These are phyloP conservation scores for Heliconius hermathena DNA, from an alignment of 1,140 invertebrate species.

Conservation along the genomic window DNA sequence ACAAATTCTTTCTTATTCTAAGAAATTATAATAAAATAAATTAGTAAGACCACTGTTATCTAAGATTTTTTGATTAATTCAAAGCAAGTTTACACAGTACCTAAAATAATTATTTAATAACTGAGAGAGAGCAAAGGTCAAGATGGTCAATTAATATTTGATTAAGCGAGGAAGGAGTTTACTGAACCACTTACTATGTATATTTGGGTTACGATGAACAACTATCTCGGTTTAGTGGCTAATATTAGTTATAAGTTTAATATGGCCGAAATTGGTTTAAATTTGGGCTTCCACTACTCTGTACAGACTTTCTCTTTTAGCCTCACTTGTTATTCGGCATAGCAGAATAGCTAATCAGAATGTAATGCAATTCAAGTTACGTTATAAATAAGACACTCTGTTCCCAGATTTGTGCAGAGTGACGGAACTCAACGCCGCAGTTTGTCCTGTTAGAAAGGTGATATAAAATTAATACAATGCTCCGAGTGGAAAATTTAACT, in stretches of 20 bases:
- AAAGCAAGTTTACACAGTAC: neutral
- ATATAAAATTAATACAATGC: too few relatives aligned
- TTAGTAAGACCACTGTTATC: neutral
- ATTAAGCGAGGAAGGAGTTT: slow-evolving; percentile 1
- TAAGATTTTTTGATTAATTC: slow-evolving; percentile 6
- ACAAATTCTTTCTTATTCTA: neutral
- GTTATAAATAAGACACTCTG: too few relatives aligned
- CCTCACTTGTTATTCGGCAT: too few relatives aligned
- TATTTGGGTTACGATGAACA: slow-evolving; percentile 8
- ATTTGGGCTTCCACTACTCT: neutral
- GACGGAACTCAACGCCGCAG: too few relatives aligned
- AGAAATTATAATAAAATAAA: neutral
- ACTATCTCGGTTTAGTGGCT: slow-evolving; percentile 1
- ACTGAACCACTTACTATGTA: slow-evolving; percentile 1
- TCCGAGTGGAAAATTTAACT: too few relatives aligned
- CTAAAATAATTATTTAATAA: slow-evolving; percentile 6
- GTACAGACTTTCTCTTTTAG: too few relatives aligned
- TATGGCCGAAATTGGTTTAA: neutral
- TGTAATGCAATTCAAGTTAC: neutral
- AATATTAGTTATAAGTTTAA: slow-evolving; percentile 9
- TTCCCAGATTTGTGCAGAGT: too few relatives aligned
- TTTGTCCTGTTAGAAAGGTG: too few relatives aligned
- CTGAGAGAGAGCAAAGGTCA: slow-evolving; percentile 7
- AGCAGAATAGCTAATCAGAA: neutral
- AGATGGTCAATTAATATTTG: slow-evolving; percentile 8